Percentiles rank a stretch among this genome's conserved stretches.
phyloP scores from a whole-genome alignment of 1,140 invertebrate genomes.

The Bombus picipes region DNA sequence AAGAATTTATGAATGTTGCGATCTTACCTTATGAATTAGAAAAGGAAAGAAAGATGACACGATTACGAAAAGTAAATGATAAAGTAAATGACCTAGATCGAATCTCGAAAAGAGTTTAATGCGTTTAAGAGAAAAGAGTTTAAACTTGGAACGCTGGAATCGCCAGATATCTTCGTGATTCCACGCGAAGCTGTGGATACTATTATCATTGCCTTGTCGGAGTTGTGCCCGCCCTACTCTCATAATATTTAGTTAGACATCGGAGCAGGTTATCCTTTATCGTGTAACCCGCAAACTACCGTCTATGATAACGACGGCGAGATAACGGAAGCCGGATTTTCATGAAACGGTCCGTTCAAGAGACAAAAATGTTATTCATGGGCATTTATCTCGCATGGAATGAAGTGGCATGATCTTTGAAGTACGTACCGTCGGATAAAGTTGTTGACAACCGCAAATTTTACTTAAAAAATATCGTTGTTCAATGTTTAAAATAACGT shows the following conservation, averaged over 20 bases:
- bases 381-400: slow-evolving; percentile 54
- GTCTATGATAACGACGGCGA: slow-evolving; percentile 50
- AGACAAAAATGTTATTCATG: slow-evolving; percentile 66
- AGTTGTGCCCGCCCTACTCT: not conserved
- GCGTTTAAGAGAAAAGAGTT: not conserved
- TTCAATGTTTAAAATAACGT: not conserved
- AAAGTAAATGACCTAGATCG: not conserved
- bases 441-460: not conserved
- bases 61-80: not conserved
- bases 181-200: not conserved
- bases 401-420: slow-evolving; percentile 10
- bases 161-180: not conserved
- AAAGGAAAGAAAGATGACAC: too few species aligned
- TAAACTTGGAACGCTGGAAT: not conserved
- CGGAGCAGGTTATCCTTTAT: slow-evolving; percentile 48
- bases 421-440: slow-evolving; percentile 1
- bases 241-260: slow-evolving; percentile 48
- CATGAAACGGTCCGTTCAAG: slow-evolving; percentile 56
- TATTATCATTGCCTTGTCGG: slow-evolving; percentile 6
- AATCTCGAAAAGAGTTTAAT: not conserved
- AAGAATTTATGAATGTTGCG: too few species aligned
- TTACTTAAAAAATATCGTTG: not conserved
- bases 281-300: slow-evolving; percentile 57
- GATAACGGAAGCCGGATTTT: slow-evolving; percentile 58
- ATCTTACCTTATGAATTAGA: too few species aligned